Conservation (phyloP, 2,888 invertebrate genomes). For the Phalera bucephala region DNA sequence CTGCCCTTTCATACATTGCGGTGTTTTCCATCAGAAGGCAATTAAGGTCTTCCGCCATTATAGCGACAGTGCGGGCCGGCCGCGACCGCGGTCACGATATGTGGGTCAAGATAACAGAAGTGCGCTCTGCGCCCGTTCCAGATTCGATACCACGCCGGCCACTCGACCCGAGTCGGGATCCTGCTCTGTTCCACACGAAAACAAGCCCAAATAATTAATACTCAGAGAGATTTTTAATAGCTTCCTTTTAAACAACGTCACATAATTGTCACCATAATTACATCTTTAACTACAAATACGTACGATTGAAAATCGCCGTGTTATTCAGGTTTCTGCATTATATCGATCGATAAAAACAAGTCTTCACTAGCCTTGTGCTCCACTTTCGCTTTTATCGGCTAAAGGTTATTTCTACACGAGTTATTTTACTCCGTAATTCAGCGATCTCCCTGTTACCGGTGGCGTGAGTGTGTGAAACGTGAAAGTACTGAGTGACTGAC, state of each 20-base stretch:
- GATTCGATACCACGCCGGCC: constrained; percentile 35
- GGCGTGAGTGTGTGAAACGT: constrained; percentile 18
- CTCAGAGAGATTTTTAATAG: no score
- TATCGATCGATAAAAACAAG: constrained; percentile 47
- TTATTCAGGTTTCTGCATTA: constrained; percentile 33
- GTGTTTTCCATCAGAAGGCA: constrained; percentile 40
- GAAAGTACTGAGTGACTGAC: constrained; percentile 31
- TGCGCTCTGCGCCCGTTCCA: constrained; percentile 51
- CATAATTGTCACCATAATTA: no score
- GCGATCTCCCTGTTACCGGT: constrained; percentile 18
- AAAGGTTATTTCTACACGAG: constrained; percentile 47
- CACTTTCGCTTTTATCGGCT: constrained; percentile 55
- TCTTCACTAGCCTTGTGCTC: constrained; percentile 50
- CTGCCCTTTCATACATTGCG: constrained; percentile 10
- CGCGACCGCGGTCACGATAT: constrained; percentile 62
- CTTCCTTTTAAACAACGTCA: no score
- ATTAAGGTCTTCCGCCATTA: constrained; percentile 59
- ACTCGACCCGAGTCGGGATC: constrained; percentile 1
- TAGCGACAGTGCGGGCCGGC: constrained; percentile 43
- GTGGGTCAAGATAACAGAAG: constrained; percentile 72
- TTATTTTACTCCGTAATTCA: constrained; percentile 27
- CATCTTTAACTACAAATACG: no score
- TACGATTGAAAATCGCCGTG: constrained; percentile 27
- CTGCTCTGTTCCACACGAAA: no score
- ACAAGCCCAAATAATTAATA: no score